Evolutionary conservation across 2,888 invertebrate genomes (phyloP).

Genomic region (Aricia artaxerxes): DNA sequence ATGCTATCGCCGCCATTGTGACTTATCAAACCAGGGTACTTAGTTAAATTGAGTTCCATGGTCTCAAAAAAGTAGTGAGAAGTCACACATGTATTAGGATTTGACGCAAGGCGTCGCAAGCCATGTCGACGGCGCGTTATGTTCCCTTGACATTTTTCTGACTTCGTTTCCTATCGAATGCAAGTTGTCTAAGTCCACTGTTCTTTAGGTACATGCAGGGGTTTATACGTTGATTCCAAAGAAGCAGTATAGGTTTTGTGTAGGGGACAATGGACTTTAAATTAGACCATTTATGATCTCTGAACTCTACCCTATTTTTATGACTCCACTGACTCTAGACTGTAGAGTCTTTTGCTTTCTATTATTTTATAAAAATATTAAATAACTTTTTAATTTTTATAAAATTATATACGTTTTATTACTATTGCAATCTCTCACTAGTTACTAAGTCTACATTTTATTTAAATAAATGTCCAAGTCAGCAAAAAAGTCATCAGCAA

Average conservation of each 20-base stretch:
- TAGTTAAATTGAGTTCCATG: too few species aligned
- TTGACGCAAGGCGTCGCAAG: neutral
- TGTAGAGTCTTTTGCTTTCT: neutral
- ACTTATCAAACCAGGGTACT: neutral
- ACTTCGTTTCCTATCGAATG: too few species aligned
- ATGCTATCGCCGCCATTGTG: conserved; percentile 42
- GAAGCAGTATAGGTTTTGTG: neutral
- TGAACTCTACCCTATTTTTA: neutral
- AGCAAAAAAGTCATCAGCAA: neutral
- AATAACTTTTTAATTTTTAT: too few species aligned
- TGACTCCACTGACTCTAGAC: too few species aligned
- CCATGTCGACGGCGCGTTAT: neutral
- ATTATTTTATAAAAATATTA: too few species aligned
- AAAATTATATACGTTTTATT: too few species aligned
- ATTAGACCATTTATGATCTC: neutral
- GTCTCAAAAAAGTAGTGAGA: too few species aligned
- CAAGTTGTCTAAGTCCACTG: neutral
- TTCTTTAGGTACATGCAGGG: neutral
- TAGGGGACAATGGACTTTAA: neutral
- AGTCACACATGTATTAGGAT: neutral
- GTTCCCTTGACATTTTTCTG: too few species aligned
- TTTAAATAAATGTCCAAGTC: too few species aligned
- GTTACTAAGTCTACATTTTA: too few species aligned
- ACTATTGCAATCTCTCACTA: too few species aligned
- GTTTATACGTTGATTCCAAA: too few species aligned